Base-by-base conservation (phyloP, 23 tunicate species). In the Phallusia fumigata region DNA sequence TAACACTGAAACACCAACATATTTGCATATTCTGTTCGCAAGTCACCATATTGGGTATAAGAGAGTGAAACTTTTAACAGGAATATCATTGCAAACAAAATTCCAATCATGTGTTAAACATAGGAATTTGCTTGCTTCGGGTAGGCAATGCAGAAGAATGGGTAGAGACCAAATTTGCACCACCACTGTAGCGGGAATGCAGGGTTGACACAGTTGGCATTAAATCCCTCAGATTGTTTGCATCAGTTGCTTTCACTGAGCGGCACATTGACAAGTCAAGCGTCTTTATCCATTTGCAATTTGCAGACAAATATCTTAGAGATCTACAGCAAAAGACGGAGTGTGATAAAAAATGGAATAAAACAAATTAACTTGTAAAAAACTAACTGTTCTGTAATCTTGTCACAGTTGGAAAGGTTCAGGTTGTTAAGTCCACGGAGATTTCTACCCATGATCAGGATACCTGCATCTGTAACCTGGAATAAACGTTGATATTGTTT, bases 231-330 rank as follows among this genome's bases (percentile, higher is more conserved):
- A 76, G n/a, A 16, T 58, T 72, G 65, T 74, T 65, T 13, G 44
- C 72, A 33, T 19, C 58, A 28, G 35, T 32, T 16, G 76, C 81
- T 33, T 34, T 18, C 32, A 84, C 44, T 5, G 33, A n/a, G 22
- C 87, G 64, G 34, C 87, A 84, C 87, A 84, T 84, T 10, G 87
- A 84, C 53, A 84, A 44, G 31, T 84, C 87, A 45, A 84, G 47
- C 75, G 76, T 74, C 76, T 76, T 84, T 26, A 84, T 31, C 87
- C 87, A 84, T 1, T 53, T n/a, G 31, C 87, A 84, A 32, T 84
- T 44, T 0, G 2, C 49, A 15, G 86, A 73, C 69, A 83, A 51
- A 30, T 50, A 31, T 64, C 6, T 52, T 15, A 80, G 52, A 1
- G 83, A 45, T 44, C 83, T 80, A 31, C 33, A 36, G n/a, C n/a